A percentile compares a stretch with the other conserved stretches of the same genome.
These are phyloP conservation scores for Anthopleura sola DNA, from an alignment of 64 coral and sea anemone genomes.

Conservation along the genomic window DNA sequence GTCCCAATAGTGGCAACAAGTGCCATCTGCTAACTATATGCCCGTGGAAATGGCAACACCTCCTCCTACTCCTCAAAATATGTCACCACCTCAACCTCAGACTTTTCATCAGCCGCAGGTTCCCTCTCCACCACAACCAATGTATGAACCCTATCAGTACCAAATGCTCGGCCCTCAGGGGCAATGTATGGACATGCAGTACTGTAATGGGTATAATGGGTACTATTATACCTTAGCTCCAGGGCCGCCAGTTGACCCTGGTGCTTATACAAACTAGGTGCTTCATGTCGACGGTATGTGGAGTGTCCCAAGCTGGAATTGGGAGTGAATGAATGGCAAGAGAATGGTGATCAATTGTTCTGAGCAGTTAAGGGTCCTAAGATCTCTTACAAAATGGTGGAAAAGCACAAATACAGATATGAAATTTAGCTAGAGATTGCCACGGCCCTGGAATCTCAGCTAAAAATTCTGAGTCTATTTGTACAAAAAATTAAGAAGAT, in stretches of 20 bases:
- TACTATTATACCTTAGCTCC: slow-evolving; percentile 25
- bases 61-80: slow-evolving; percentile 48
- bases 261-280: background rate
- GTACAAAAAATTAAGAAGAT: background rate
- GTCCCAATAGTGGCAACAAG: slow-evolving; percentile 67
- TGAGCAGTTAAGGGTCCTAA: background rate
- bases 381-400: background rate
- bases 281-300: background rate
- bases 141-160: slow-evolving; percentile 34
- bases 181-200: slow-evolving; percentile 49
- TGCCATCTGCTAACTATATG: slow-evolving; percentile 57
- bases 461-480: background rate
- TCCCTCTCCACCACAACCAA: background rate
- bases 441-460: background rate
- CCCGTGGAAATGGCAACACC: slow-evolving; percentile 59
- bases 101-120: background rate
- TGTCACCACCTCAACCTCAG: slow-evolving; percentile 28
- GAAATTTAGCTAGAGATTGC: background rate
- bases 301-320: slow-evolving; percentile 8
- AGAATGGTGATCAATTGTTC: background rate
- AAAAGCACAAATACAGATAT: background rate
- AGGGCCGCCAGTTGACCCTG: background rate
- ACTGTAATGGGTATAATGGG: slow-evolving; percentile 33
- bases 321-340: background rate
- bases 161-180: slow-evolving; percentile 49